phyloP scores from a whole-genome alignment of 2,113 vertebrate genomes.

The Ondatra zibethicus region DNA sequence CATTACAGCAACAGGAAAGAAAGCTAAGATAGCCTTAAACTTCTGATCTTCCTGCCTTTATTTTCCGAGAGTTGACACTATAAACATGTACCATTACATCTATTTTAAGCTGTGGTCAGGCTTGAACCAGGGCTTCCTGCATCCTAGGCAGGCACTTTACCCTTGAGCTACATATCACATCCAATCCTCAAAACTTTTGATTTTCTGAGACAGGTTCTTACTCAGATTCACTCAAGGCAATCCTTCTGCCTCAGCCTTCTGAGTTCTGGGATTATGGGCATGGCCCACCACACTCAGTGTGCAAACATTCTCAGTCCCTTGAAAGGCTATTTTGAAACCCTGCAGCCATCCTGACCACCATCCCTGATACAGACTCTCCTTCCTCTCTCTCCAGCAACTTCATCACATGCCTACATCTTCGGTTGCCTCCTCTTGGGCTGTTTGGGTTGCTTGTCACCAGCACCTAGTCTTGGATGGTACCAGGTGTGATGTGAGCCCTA shows the following conservation, averaged over 20 bases:
- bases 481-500: background rate
- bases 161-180: background rate
- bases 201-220: background rate
- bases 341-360: background rate
- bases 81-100: too few relatives aligned
- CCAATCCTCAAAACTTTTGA: background rate
- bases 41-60: background rate
- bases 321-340: rapidly evolving
- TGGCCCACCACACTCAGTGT: too few relatives aligned
- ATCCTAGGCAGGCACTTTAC: background rate
- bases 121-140: background rate
- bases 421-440: background rate
- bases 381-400: background rate
- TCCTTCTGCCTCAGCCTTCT: background rate
- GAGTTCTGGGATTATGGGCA: too few relatives aligned
- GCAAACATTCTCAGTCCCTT: background rate
- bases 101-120: background rate
- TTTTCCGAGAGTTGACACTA: too few relatives aligned
- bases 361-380: rapidly evolving
- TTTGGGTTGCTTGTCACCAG: background rate
- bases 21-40: background rate
- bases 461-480: background rate
- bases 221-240: background rate
- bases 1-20: background rate
- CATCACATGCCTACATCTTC: rapidly evolving